Evolutionary conservation across 2,113 vertebrate species (phyloP), one percentile per base, ranked within the genome.

Genomic region (Myocastor coypus): DNA sequence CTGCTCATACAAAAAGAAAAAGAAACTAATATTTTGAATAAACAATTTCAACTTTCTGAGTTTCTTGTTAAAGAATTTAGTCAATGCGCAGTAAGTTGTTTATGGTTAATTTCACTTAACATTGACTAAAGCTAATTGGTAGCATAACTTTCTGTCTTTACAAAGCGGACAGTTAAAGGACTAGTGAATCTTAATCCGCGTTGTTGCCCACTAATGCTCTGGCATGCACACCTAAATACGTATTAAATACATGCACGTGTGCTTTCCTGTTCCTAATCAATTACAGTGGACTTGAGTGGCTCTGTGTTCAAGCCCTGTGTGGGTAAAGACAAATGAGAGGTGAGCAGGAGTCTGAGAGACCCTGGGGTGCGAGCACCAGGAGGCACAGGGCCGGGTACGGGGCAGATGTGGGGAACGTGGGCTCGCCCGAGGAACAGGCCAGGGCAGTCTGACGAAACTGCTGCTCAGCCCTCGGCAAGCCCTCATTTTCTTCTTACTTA

Each of bases 31-130:
- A 7, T 75, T 75, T 37, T 78, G 17, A 92, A 93, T n/a, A 22
- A 80, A 87, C 57, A n/a, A 89, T 84, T 89, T 89, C 40, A 73
- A 80, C 61, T 89, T 61, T 89, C 40, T 40, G 37, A 75, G 28
- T 71, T 94, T 82, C 94, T 40, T 61, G 32, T 42, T 90, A 75
- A 89, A 91, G 5, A 57, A 69, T 83, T 73, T 34, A 34, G 57
- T 69, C n/a, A 66, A 77, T 19, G 22, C 5, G 2, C 5, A 34
- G 64, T 87, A 64, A 26, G 5, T 40, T 24, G 32, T 9, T 9
- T 52, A 24, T 22, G 69, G 11, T 71, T 3, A 26, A 80, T 46
- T 84, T 59, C 34, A 64, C 26, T 37, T 92, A 90, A 73, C 1
- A 77, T 78, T 83, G 91, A 32, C 64, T 64, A 81, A 92, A 64